Conservation (phyloP, 2,797 vertebrate genomes). For the Peromyscus eremicus region DNA sequence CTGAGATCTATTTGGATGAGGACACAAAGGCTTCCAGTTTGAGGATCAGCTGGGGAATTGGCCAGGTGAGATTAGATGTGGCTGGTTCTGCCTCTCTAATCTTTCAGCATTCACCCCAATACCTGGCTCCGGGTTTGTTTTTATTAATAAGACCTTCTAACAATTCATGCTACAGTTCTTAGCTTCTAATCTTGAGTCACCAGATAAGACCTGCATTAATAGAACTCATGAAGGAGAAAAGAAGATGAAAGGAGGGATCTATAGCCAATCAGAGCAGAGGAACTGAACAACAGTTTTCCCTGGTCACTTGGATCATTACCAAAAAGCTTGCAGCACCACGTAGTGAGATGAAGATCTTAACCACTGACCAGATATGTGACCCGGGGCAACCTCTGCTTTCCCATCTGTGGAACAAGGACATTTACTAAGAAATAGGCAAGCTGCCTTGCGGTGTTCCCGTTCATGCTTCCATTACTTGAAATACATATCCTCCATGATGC, state of each 20-base stretch:
- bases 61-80: no score
- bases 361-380: slow-evolving; percentile 29
- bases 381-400: slow-evolving; percentile 28
- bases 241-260: neutral
- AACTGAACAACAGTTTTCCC: neutral
- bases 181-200: neutral
- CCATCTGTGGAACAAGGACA: slow-evolving; percentile 31
- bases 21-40: no score
- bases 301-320: neutral
- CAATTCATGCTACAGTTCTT: no score
- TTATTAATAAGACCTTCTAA: no score
- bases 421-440: neutral
- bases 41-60: no score
- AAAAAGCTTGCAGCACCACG: neutral
- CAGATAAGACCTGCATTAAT: neutral
- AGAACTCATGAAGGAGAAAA: neutral
- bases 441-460: neutral
- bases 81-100: no score
- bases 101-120: no score
- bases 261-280: neutral
- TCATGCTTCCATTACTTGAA: slow-evolving; percentile 27
- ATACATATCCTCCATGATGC: neutral
- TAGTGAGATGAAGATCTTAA: neutral
- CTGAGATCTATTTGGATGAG: no score
- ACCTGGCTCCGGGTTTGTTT: no score